These are phyloP conservation scores for Falco cherrug DNA, from an alignment of 2,797 vertebrate species.

Conservation along the genomic window DNA sequence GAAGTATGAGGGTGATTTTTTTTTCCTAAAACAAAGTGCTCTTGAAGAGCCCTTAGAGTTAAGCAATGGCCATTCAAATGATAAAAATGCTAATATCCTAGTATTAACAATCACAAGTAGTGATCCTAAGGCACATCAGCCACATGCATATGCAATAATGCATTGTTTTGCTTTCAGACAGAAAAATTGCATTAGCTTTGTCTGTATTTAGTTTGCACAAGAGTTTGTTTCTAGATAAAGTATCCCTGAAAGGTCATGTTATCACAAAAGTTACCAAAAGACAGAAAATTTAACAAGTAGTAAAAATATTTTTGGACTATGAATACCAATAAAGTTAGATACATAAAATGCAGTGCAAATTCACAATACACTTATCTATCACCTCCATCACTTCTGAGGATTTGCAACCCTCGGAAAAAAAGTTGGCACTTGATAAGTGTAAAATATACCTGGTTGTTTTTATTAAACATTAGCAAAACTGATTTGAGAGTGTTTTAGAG, in stretches of 20 bases:
- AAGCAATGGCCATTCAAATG: constrained; percentile 26
- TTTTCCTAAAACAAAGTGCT: constrained; percentile 11
- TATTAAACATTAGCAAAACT: constrained; percentile 10
- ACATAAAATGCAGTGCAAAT: constrained; percentile 67
- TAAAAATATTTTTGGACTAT: constrained; percentile 61
- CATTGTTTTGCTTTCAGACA: constrained; percentile 56
- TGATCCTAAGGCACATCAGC: constrained; percentile 80
- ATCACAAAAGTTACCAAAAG: constrained; percentile 76
- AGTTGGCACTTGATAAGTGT: constrained; percentile 63
- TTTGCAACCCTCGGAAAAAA: neutral
- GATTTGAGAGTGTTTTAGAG: neutral
- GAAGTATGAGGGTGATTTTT: neutral
- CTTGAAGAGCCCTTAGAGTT: constrained; percentile 46
- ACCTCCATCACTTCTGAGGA: constrained; percentile 11
- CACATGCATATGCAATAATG: constrained; percentile 50
- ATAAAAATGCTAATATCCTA: constrained; percentile 26
- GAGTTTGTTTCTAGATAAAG: constrained; percentile 60
- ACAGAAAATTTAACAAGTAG: constrained; percentile 63
- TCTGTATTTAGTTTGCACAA: constrained; percentile 57
- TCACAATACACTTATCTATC: constrained; percentile 49
- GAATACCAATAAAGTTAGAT: constrained; percentile 38
- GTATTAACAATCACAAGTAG: constrained; percentile 64
- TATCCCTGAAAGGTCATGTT: constrained; percentile 80
- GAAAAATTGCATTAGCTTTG: constrained; percentile 49
- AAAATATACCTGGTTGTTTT: constrained; percentile 54